Evolutionary conservation across 2,888 invertebrate species (phyloP), one percentile per base, ranked within the genome.

Genomic region (Plebejus melissa): DNA sequence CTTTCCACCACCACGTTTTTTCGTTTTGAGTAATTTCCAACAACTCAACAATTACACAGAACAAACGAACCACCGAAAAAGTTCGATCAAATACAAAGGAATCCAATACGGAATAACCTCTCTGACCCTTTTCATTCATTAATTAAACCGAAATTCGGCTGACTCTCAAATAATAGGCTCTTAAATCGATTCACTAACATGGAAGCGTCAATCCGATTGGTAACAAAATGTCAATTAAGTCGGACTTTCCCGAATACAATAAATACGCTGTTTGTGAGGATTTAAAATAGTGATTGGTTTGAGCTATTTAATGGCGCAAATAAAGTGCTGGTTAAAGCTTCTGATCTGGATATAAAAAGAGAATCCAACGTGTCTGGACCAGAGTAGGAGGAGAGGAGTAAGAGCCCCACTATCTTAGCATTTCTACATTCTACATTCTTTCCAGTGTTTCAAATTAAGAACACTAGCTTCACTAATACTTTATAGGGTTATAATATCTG

Each of bases 91-190:
- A 86, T 87, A 84, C 85, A 86, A 80, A 83, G 83, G 83, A 85
- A 85, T 87, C 84, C 86, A 87, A 89, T 81, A 85, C 82, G 81
- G 87, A 87, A 86, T 87, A 86, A 87, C 87, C 85, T 79, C 80
- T 80, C 83, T 84, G 87, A 86, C 90, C 89, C 90, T 90, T 89
- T 90, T 90, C 88, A 88, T 86, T 86, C 86, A 87, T 88, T 91
- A 90, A 91, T 91, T 90, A 91, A 90, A 88, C 88, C 88, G 84
- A 85, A 88, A 87, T 85, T 85, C 83, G 85, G 81, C 84, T 85
- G 86, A 85, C 85, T 85, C 84, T 80, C 86, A 84, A 87, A 89
- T 90, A 88, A 90, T 89, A 87, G 88, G 85, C 88, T 87, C 87
- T 88, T 86, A 87, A 88, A 89, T 82, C 86, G 88, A 88, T 88